These are phyloP conservation scores for Caenorhabditis uteleia DNA, from an alignment of 2,888 invertebrate species.

Conservation along the genomic window DNA sequence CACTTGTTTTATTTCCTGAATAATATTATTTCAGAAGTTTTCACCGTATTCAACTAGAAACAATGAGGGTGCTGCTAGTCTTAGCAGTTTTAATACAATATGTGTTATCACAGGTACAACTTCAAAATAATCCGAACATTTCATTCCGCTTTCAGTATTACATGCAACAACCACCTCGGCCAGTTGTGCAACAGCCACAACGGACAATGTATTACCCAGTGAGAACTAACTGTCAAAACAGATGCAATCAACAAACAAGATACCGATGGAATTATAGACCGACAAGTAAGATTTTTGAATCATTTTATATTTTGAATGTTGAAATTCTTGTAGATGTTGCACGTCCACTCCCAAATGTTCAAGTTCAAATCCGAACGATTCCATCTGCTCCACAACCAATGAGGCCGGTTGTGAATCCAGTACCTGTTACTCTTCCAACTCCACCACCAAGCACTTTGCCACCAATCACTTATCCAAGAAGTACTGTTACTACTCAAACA, in stretches of 20 bases:
- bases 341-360: constrained; percentile 31
- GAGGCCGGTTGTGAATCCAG: constrained; percentile 14
- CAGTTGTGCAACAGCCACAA: constrained; percentile 33
- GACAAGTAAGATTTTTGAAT: constrained; percentile 28
- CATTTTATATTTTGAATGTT: not conserved
- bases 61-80: constrained; percentile 40
- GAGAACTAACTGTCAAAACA: constrained; percentile 62
- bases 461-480: constrained; percentile 41
- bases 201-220: constrained; percentile 62
- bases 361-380: constrained; percentile 41
- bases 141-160: constrained; percentile 18
- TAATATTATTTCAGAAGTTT: not conserved
- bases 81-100: constrained; percentile 32
- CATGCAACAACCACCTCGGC: constrained; percentile 18
- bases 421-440: constrained; percentile 16
- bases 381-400: constrained; percentile 24
- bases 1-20: constrained; percentile 3
- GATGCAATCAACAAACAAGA: constrained; percentile 56
- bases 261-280: constrained; percentile 63
- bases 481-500: not conserved
- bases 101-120: constrained; percentile 30
- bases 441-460: constrained; percentile 34
- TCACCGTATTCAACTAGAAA: not conserved
- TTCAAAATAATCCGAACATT: no score
- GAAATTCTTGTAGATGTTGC: constrained; percentile 13